Conservation (phyloP, 2,113 vertebrate genomes). For the Mastomys coucha region DNA sequence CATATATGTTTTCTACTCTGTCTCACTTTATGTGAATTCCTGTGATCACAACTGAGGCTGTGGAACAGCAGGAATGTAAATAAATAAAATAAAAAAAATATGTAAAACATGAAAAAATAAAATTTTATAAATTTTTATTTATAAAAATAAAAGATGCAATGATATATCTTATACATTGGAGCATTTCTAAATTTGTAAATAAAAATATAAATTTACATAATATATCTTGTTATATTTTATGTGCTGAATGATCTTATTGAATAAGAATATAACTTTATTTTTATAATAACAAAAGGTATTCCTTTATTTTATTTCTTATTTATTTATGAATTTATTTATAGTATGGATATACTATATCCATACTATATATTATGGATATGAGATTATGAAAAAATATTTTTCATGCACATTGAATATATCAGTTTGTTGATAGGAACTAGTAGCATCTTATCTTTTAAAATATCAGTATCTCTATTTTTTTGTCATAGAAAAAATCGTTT, state of each 20-base stretch:
- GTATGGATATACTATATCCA: no score
- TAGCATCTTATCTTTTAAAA: not conserved
- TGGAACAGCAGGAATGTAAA: no score
- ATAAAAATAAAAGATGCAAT: not conserved
- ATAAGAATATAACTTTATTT: not conserved
- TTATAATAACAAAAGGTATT: not conserved
- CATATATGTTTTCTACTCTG: not conserved
- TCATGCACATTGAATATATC: not conserved
- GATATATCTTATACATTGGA: not conserved
- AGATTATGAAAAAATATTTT: not conserved
- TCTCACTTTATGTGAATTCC: not conserved
- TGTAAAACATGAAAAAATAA: not conserved
- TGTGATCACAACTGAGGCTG: not conserved
- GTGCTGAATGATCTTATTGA: not conserved
- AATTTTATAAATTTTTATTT: no score
- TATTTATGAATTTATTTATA: not conserved
- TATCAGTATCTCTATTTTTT: not conserved
- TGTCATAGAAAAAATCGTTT: not conserved
- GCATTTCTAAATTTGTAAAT: not conserved
- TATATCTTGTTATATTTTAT: not conserved
- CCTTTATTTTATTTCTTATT: not conserved
- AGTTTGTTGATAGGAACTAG: not conserved
- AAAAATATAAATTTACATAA: not conserved
- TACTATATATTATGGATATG: not conserved
- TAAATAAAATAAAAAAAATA: no score